Evolutionary conservation across 1,140 invertebrate genomes (phyloP), one percentile per base, ranked within the genome.

Genomic region (Caenorhabditis latens): DNA sequence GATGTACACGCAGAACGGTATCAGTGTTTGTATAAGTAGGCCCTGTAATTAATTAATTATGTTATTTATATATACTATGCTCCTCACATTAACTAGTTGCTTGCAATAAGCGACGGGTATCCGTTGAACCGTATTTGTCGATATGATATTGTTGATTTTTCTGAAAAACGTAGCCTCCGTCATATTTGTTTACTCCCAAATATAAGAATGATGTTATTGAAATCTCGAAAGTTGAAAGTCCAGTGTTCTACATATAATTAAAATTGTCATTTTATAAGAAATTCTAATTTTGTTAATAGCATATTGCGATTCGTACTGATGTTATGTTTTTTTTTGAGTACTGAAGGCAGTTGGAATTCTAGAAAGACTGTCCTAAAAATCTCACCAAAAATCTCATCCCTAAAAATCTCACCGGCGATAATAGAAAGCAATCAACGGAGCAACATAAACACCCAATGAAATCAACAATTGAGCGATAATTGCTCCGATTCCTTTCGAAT

Each of bases 81-180:
- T n/a, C 3, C 19, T 71, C 19, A 71, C 67, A 71, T 71, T 71
- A 7, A 71, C n/a, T 13, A 71, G 24, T 46, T 71, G 67, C n/a
- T 48, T 71, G n/a, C 67, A 71, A n/a, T 71, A 71, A 32, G 67
- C 67, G 19, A 71, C 67, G 4, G 67, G 67, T 46, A 71, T 71
- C 11, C 67, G 67, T 46, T 71, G 67, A 19, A 19, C 19, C 19
- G 67, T 71, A 19, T 71, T 71, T 48, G 43, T n/a, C 5, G 67
- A 46, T 6, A 71, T 43, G 19, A 71, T 46, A 3, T n/a, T 71
- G 43, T n/a, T 71, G 40, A 71, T 71, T 46, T 71, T 71, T 21
- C 67, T 71, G 67, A 46, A 71, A 50, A 50, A 19, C 55, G 19
- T 19, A 32, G 32, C 2, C 32, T 32, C 32, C 32, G 32, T 32